Evolutionary conservation across 2,113 vertebrate species (phyloP), one percentile per base, ranked within the genome.

Genomic region (Archilochus colubris): DNA sequence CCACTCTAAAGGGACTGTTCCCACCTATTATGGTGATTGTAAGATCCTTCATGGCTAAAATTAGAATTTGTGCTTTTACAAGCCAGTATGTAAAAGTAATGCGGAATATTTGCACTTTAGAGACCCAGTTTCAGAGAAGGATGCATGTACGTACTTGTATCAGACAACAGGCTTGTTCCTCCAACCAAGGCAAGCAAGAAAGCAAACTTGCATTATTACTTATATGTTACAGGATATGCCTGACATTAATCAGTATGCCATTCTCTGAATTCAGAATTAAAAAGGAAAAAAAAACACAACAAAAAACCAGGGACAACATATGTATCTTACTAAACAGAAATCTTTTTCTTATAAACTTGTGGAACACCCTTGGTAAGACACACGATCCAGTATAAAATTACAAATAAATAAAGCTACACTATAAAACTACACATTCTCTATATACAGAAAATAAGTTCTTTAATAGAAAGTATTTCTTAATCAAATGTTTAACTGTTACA

Each of bases 401-500:
- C n/a, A n/a, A n/a, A n/a, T n/a, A n/a, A n/a, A n/a, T n/a, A n/a
- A n/a, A n/a, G n/a, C n/a, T n/a, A n/a, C n/a, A n/a, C 53, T 66
- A 82, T 13, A 95, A 96, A 90, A 92, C 51, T 27, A 59, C 4
- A 76, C 33, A 61, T 82, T 89, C 28, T 82, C 77, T 22, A 86
- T 64, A 95, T 53, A 75, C 5, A 81, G 61, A 78, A 95, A 81
- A 67, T 69, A 74, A 78, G 64, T 92, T 89, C 46, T 58, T 90
- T 90, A 87, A 58, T 59, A 84, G 24, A 10, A 88, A 83, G 19
- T 33, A 18, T 74, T 88, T 28, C 73, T 81, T 86, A 80, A 91
- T 51, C 25, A 72, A 92, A 83, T 70, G 57, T 43, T 94, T 80
- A 36, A 92, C 81, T 44, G 19, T 82, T 83, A 81, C 28, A 76